Evolutionary conservation across 2,797 vertebrate genomes (phyloP), one percentile per base, ranked within the genome.

Genomic region (Catostomus latipinnis): DNA sequence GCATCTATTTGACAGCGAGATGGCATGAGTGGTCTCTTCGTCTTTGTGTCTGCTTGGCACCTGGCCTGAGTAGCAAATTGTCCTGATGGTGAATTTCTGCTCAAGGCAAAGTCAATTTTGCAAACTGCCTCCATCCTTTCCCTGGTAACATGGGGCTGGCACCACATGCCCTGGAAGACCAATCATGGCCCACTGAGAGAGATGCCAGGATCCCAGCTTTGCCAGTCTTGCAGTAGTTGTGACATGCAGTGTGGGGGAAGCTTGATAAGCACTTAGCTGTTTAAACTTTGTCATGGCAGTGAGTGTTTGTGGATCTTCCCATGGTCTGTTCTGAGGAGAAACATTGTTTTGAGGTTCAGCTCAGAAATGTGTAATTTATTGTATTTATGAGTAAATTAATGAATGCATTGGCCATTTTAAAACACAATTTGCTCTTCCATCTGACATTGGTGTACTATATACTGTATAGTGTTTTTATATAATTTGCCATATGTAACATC

Each of bases 71-170:
- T 70, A 66, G 66, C 73, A 81, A 81, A 75, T 48, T 46, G 10
- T 66, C 50, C 16, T 46, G 4, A 60, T 14, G 53, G 46, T 60
- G 67, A 54, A 22, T 43, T 50, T 34, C 58, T n/a, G 48, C 48
- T 63, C 8, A 45, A 22, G n/a, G 71, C 60, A 43, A 81, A 85
- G 57, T 78, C 54, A 52, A 45, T 78, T 80, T 72, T 18, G 8
- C 60, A 56, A 65, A 50, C 71, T 50, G 45, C 16, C 46, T 22
- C 18, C 58, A 65, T 57, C 50, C 13, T 10, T 68, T 67, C 67
- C 34, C 14, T 46, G 8, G 14, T 69, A 57, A 63, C 8, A 43
- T 74, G 14, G 68, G 49, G 34, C 62, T 80, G 80, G 73, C 61
- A 12, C 8, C 5, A 1, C 34, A 10, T 10, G 45, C 18, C 8